Evolutionary conservation across 2,888 invertebrate species (phyloP).

Genomic region (Volucella zonaria): DNA sequence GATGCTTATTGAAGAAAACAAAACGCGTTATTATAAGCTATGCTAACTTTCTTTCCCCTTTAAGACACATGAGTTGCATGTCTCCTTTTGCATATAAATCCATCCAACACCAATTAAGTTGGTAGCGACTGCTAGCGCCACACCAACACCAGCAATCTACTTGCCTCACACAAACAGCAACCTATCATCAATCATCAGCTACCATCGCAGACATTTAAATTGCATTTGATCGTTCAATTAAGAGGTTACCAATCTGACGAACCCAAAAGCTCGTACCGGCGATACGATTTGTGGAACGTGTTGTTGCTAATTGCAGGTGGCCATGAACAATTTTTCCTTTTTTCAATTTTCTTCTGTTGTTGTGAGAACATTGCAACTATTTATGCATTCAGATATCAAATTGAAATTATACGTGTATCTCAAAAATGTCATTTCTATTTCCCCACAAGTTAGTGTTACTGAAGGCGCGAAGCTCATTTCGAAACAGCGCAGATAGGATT

Average conservation of each 20-base stretch:
- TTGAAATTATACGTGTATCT: slow-evolving; percentile 4
- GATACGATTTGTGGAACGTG: slow-evolving; percentile 41
- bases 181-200: slow-evolving; percentile 54
- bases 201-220: slow-evolving; percentile 52
- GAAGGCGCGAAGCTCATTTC: slow-evolving; percentile 5
- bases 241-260: slow-evolving; percentile 57
- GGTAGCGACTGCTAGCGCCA: slow-evolving; percentile 37
- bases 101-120: slow-evolving; percentile 15
- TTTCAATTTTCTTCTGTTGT: neutral
- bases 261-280: slow-evolving; percentile 11
- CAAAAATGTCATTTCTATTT: neutral
- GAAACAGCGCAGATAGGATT: slow-evolving; percentile 24
- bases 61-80: no score
- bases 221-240: slow-evolving; percentile 59
- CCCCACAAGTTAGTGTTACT: neutral
- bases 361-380: no score
- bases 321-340: slow-evolving; percentile 11
- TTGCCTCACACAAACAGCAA: neutral
- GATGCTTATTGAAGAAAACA: neutral
- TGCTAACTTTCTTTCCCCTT: no score
- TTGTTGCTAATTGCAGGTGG: slow-evolving; percentile 38
- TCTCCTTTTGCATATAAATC: neutral
- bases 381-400: neutral
- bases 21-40: neutral
- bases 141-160: slow-evolving; percentile 10